A percentile compares a stretch with the other conserved stretches of the same genome.
These are phyloP conservation scores for Lepidurus couesii DNA, from an alignment of 1,140 invertebrate species.

Conservation along the genomic window DNA sequence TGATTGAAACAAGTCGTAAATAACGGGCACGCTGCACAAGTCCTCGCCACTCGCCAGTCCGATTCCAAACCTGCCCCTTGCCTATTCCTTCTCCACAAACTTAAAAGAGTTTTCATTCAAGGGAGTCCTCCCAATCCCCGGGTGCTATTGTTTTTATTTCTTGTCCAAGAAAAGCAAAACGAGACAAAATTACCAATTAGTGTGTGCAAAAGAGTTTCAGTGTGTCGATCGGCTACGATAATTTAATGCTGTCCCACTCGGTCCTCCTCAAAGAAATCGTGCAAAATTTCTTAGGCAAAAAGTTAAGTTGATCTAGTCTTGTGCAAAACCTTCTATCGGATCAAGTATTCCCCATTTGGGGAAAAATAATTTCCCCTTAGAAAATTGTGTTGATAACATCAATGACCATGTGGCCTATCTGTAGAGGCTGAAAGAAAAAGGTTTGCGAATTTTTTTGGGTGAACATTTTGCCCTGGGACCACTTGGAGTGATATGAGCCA, in stretches of 20 bases:
- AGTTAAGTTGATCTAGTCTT: too few relatives aligned
- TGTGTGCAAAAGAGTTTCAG: not conserved
- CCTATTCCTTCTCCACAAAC: not conserved
- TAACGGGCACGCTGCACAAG: constrained; percentile 16
- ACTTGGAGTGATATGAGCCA: constrained; percentile 10
- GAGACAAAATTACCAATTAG: not conserved
- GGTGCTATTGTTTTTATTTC: too few relatives aligned
- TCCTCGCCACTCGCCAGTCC: constrained; percentile 20
- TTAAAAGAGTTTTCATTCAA: not conserved
- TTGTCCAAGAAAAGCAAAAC: too few relatives aligned
- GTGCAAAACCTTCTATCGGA: too few relatives aligned
- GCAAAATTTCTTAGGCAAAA: too few relatives aligned
- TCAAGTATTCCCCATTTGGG: not conserved
- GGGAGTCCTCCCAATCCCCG: not conserved
- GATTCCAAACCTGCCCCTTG: constrained; percentile 11
- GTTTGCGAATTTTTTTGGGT: not conserved
- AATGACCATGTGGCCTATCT: not conserved
- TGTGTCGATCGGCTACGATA: too few relatives aligned
- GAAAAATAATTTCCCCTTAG: not conserved
- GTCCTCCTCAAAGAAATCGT: too few relatives aligned
- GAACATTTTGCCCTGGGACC: not conserved
- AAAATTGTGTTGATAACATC: not conserved
- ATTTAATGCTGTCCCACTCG: too few relatives aligned
- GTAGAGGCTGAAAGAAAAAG: not conserved
- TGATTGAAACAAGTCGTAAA: constrained; percentile 22